Percentiles rank a stretch among this genome's conserved stretches.
Evolutionary conservation across 2,888 invertebrate genomes (phyloP).

Genomic region (Cremastinae sp.): DNA sequence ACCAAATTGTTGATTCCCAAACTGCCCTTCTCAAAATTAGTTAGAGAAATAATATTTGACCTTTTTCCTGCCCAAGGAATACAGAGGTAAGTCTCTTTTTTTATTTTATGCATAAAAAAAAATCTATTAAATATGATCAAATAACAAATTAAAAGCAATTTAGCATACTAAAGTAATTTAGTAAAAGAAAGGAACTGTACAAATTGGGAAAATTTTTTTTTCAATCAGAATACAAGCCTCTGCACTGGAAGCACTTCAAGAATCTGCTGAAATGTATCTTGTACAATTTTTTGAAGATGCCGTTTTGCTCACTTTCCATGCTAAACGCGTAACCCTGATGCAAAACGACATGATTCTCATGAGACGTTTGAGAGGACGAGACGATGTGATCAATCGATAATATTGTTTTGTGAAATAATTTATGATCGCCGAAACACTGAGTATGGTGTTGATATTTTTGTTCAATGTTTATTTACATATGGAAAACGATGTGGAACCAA

Average conservation of each 20-base stretch:
- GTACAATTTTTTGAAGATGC: slow-evolving; percentile 81
- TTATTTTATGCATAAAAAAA: not conserved
- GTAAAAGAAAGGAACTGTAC: too few relatives aligned
- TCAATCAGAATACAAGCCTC: slow-evolving; percentile 73
- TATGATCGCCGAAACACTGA: too few relatives aligned
- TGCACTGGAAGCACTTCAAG: slow-evolving; percentile 81
- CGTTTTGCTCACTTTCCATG: slow-evolving; percentile 79
- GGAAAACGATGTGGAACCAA: too few relatives aligned
- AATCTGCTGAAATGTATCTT: slow-evolving; percentile 81
- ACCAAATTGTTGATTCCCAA: slow-evolving; percentile 79
- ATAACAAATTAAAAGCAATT: too few relatives aligned
- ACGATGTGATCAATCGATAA: slow-evolving; percentile 73
- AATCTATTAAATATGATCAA: not conserved
- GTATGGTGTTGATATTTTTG: not conserved
- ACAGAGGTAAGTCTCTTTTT: slow-evolving; percentile 64
- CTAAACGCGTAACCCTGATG: slow-evolving; percentile 80
- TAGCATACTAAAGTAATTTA: too few relatives aligned
- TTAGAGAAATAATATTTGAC: slow-evolving; percentile 79
- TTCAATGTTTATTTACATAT: not conserved
- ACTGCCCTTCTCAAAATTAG: slow-evolving; percentile 79
- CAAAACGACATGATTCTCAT: slow-evolving; percentile 81
- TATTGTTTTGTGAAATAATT: not conserved
- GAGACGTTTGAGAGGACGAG: slow-evolving; percentile 79
- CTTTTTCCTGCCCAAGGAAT: slow-evolving; percentile 64
- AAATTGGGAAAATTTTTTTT: not conserved